Conservation (phyloP, 2,797 vertebrate genomes). For the Neopelma chrysocephalum region DNA sequence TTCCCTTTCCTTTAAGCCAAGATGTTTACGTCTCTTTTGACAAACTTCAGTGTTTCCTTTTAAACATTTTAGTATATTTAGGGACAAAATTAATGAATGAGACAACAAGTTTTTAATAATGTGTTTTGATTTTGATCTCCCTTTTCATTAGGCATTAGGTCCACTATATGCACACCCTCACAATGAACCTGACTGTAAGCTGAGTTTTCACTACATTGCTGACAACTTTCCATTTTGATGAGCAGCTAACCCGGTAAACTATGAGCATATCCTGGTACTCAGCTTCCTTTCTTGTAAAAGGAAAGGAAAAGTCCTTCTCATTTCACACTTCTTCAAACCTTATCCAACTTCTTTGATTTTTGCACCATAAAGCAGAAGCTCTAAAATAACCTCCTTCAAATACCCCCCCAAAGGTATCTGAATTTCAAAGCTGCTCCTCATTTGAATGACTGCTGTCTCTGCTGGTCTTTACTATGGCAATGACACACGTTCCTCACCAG, state of each 20-base stretch:
- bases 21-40: neutral
- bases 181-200: neutral
- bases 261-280: neutral
- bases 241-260: neutral
- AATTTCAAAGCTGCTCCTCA: neutral
- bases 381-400: neutral
- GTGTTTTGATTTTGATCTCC: neutral
- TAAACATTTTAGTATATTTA: neutral
- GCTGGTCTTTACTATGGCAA: neutral
- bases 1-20: neutral
- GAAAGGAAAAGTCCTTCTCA: neutral
- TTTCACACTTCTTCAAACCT: slow-evolving; percentile 10
- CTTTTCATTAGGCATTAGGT: neutral
- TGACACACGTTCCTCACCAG: neutral
- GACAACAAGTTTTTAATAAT: neutral
- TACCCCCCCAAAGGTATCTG: fast-evolving
- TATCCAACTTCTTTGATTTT: neutral
- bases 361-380: neutral
- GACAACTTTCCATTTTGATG: neutral
- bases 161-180: neutral
- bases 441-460: neutral
- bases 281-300: neutral
- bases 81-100: neutral
- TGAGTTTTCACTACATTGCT: neutral
- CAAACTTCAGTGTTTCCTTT: neutral